phyloP scores from a whole-genome alignment of 1,140 invertebrate genomes.

The Temnothorax nylanderi region DNA sequence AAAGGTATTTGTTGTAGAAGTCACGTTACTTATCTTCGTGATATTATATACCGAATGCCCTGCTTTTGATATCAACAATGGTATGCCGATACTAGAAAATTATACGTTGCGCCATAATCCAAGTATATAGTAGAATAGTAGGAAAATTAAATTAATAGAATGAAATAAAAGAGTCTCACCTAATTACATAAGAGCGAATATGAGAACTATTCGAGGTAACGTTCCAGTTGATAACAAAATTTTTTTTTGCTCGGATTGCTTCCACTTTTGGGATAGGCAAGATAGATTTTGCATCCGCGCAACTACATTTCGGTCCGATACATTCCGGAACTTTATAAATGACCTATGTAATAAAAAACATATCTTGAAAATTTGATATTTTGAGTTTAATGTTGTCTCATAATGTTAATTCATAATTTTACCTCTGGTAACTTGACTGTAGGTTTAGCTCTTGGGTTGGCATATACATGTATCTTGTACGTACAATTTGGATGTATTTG shows the following conservation, averaged over 20 bases:
- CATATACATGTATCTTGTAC: slow-evolving; percentile 78
- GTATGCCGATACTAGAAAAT: slow-evolving; percentile 76
- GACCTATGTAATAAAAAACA: slow-evolving; percentile 65
- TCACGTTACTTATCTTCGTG: slow-evolving; percentile 71
- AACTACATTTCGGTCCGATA: slow-evolving; percentile 72
- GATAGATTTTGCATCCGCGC: slow-evolving; percentile 52
- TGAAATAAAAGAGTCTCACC: slow-evolving; percentile 68
- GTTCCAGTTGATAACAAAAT: slow-evolving; percentile 76
- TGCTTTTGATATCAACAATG: slow-evolving; percentile 76
- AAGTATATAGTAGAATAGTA: background rate
- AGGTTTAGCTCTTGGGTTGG: slow-evolving; percentile 77
- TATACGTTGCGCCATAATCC: slow-evolving; percentile 8
- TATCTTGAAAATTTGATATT: slow-evolving; percentile 24
- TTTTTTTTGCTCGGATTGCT: slow-evolving; percentile 38
- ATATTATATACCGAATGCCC: slow-evolving; percentile 78
- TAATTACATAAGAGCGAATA: slow-evolving; percentile 74
- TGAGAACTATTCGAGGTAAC: slow-evolving; percentile 49
- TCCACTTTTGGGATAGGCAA: slow-evolving; percentile 73
- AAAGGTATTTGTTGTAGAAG: slow-evolving; percentile 64
- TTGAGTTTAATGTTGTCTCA: background rate
- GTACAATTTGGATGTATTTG: slow-evolving; percentile 76
- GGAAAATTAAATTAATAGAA: background rate
- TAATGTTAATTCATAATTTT: slow-evolving; percentile 20
- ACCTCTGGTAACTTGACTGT: slow-evolving; percentile 56
- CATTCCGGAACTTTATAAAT: slow-evolving; percentile 78